Base-by-base conservation (phyloP, 1,140 invertebrate genomes). In the Maconellicoccus hirsutus region DNA sequence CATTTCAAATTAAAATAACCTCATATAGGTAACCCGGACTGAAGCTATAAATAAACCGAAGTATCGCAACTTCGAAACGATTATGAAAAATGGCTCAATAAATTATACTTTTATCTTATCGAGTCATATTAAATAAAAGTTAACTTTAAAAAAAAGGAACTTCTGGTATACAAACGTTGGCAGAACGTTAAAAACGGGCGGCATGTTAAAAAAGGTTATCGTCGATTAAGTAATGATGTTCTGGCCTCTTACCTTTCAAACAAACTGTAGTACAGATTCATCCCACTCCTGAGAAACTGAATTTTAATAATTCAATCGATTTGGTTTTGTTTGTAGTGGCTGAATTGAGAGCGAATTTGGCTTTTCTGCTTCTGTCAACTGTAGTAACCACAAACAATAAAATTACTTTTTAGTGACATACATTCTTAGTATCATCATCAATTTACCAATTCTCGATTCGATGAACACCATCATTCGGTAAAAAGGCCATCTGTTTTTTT, bases 221-320 rank as follows among this genome's bases (percentile, higher is more conserved):
- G 61, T 66, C 61, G 16, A 66, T 66, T 66, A 66, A 66, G 61
- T 66, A 66, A 66, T 22, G 61, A 66, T 66, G 61, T 66, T 66
- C 61, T 66, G 61, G 61, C 61, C 61, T 66, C 25, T 66, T 66
- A 66, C 61, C 61, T 66, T 66, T 66, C 25, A 66, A 66, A 26
- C 61, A 52, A 8, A 52, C 42, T 8, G n/a, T 16, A 33, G 29
- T 33, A 33, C 29, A 33, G 3, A 33, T 12, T 33, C 29, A 33
- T 12, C 12, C 29, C 29, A 33, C 29, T 33, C 29, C 12, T 33
- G 12, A 6, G 12, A 33, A 33, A 33, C 29, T 33, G 29, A 33
- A 33, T 33, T 33, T 33, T 33, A 12, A n/a, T n/a, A n/a, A 33
- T 33, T 33, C 29, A 33, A 33, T 33, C 12, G 29, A 33, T 33